phyloP scores from a whole-genome alignment of 2,113 vertebrate genomes.

The Pelobates fuscus region DNA sequence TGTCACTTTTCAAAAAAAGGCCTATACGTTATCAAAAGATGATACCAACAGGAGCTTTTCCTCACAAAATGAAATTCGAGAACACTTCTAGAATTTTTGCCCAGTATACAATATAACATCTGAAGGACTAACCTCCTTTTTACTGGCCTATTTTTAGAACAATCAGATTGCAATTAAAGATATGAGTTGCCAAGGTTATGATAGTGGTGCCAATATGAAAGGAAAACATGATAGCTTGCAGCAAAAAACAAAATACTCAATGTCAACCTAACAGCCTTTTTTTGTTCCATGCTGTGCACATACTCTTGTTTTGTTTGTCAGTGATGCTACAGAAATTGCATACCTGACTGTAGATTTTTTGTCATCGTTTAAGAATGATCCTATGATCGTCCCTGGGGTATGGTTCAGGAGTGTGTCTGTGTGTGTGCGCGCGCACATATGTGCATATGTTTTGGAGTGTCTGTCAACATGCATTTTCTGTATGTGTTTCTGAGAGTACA shows the following conservation, averaged over 20 bases:
- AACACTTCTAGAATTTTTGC: not conserved
- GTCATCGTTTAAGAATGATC: not conserved
- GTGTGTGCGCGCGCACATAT: no score
- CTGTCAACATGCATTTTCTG: no score
- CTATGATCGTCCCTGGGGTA: no score
- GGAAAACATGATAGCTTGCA: not conserved
- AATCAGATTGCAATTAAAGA: not conserved
- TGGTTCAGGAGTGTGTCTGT: no score
- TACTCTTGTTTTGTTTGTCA: not conserved
- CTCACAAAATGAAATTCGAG: not conserved
- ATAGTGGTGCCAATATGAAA: not conserved
- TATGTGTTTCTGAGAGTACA: no score
- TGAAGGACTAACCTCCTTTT: not conserved
- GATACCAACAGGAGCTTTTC: not conserved
- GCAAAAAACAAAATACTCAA: not conserved
- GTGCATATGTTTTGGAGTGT: no score
- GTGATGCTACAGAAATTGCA: not conserved
- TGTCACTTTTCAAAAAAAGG: not conserved
- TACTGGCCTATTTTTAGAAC: not conserved
- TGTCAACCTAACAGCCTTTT: constrained; percentile 5
- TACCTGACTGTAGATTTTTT: not conserved
- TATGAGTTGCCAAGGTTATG: not conserved
- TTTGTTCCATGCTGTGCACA: not conserved
- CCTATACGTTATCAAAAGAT: not conserved
- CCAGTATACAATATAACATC: not conserved